Percentiles rank a stretch among this genome's conserved stretches.
phyloP scores from a whole-genome alignment of 1,140 invertebrate genomes.

The Drosophila subpulchrella region DNA sequence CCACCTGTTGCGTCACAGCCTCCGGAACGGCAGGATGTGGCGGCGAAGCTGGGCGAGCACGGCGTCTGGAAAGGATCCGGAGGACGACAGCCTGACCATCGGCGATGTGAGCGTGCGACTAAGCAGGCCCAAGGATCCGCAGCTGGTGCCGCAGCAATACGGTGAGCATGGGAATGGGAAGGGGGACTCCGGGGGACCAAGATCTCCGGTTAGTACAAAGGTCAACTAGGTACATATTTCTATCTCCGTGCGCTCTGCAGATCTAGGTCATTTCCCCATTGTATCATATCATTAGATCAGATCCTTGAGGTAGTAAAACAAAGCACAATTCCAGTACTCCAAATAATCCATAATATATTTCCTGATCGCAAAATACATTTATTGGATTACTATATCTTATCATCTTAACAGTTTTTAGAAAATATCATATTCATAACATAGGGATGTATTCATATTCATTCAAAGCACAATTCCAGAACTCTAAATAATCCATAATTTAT shows the following conservation, averaged over 20 bases:
- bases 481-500: neutral
- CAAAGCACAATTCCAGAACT: too few relatives aligned
- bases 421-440: too few relatives aligned
- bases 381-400: neutral
- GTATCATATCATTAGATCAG: slow-evolving; percentile 1
- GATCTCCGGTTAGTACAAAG: slow-evolving; percentile 37
- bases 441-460: too few relatives aligned
- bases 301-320: neutral
- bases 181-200: neutral
- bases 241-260: neutral
- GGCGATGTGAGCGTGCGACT: slow-evolving; percentile 90
- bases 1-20: slow-evolving; percentile 60
- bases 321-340: too few relatives aligned
- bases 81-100: slow-evolving; percentile 87
- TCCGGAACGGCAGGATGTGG: slow-evolving; percentile 15
- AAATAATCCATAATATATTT: neutral
- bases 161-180: slow-evolving; percentile 85
- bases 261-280: neutral
- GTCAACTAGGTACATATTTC: slow-evolving; percentile 12
- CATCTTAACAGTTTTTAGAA: neutral
- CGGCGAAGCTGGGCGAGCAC: slow-evolving; percentile 26
- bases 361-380: slow-evolving; percentile 14
- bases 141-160: slow-evolving; percentile 94
- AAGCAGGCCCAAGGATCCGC: slow-evolving; percentile 87
- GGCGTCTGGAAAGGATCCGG: slow-evolving; percentile 6